Evolutionary conservation across 2,797 vertebrate genomes (phyloP).

Genomic region (Anas capensis): DNA sequence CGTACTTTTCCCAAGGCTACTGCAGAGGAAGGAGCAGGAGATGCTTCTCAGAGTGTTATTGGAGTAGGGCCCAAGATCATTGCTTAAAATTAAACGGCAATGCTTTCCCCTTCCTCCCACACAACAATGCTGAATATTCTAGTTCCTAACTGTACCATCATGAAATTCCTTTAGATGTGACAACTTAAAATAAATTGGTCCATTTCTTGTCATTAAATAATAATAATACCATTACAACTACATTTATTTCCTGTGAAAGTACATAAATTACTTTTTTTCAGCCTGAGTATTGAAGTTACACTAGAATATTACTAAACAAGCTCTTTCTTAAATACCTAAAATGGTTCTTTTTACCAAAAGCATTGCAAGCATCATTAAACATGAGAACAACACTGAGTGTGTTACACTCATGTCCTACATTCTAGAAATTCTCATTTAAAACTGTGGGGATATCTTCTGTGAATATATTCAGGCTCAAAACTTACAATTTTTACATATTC

Average conservation of each 20-base stretch:
- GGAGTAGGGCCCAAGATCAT: background rate
- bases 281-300: background rate
- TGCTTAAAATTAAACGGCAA: background rate
- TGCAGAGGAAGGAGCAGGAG: background rate
- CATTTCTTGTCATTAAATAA: background rate
- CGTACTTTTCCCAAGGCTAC: background rate
- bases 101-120: background rate
- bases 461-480: background rate
- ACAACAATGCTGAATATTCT: background rate
- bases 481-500: background rate
- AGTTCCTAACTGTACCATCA: background rate
- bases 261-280: background rate
- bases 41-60: background rate
- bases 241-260: background rate
- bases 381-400: background rate
- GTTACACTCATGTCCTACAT: background rate
- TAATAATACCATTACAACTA: background rate
- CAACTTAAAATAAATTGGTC: background rate
- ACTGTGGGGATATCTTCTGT: background rate
- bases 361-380: background rate
- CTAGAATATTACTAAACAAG: background rate
- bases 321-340: background rate
- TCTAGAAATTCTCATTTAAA: background rate
- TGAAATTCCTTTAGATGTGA: slow-evolving; percentile 14
- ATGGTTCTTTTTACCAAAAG: background rate